Percentiles rank a stretch among this genome's conserved stretches.
These are phyloP conservation scores for Leuctra nigra DNA, from an alignment of 2,888 invertebrate species.

Conservation along the genomic window DNA sequence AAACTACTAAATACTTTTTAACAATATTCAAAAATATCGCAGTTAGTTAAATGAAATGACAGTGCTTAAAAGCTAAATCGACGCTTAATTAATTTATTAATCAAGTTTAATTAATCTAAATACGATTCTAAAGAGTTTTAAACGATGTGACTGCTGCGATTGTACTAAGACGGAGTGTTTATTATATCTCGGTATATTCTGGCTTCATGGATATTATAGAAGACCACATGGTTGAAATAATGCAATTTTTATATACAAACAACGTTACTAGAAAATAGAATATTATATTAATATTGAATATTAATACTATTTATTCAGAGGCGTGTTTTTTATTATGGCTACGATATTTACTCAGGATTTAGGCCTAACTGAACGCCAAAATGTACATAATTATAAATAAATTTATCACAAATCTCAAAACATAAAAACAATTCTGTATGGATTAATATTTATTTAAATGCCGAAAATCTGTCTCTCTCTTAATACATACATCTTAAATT, in stretches of 20 bases:
- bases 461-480: no score
- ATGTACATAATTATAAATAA: conserved; percentile 7
- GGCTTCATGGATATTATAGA: not conserved
- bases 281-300: not conserved
- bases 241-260: conserved; percentile 6
- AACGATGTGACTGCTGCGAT: not conserved
- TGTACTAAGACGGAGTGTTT: not conserved
- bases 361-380: conserved; percentile 12
- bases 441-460: no score
- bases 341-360: conserved; percentile 11
- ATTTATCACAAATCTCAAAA: conserved; percentile 8
- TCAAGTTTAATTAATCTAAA: not conserved
- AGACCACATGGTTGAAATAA: not conserved
- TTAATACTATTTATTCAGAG: conserved; percentile 4
- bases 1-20: not conserved
- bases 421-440: conserved; percentile 8
- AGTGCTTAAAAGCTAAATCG: not conserved
- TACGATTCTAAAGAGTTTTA: not conserved
- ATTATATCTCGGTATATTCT: not conserved
- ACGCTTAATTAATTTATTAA: conserved; percentile 7
- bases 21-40: not conserved
- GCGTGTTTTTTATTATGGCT: not conserved
- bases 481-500: no score
- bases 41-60: not conserved
- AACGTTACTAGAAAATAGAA: conserved; percentile 2